Conservation (phyloP, 2,113 vertebrate species). For the Aix galericulata region DNA sequence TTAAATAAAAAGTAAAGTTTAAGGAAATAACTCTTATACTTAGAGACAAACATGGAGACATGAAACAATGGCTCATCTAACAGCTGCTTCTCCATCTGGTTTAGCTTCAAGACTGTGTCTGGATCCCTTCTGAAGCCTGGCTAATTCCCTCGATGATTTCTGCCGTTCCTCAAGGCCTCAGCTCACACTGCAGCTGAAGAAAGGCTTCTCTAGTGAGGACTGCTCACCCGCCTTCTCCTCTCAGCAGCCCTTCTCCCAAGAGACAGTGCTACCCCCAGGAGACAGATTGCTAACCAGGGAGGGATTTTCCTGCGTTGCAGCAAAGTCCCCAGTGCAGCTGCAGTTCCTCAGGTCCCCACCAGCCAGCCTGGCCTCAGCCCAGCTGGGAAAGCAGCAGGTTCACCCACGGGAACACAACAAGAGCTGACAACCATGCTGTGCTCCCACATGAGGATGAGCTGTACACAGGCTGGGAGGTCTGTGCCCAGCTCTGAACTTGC, state of each 20-base stretch:
- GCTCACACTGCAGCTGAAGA: neutral
- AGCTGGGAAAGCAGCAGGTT: neutral
- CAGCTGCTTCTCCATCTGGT: neutral
- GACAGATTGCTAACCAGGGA: accelerated
- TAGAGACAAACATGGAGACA: neutral
- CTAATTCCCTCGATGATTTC: neutral
- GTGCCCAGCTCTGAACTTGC: accelerated
- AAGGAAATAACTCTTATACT: neutral
- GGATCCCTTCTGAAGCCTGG: neutral
- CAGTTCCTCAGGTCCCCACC: neutral
- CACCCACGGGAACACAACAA: neutral
- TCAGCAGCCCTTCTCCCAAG: neutral
- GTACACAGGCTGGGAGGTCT: neutral
- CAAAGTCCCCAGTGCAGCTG: neutral
- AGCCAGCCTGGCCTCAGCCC: neutral
- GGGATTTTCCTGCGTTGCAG: neutral
- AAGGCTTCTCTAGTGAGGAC: neutral
- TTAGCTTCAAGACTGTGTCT: neutral
- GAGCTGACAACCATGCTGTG: neutral
- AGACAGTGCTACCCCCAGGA: neutral
- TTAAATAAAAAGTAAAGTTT: neutral
- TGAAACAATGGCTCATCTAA: neutral
- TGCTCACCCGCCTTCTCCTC: neutral
- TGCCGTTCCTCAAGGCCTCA: neutral
- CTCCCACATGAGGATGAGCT: neutral